Percentiles rank a stretch among this genome's conserved stretches.
Evolutionary conservation across 2,888 invertebrate genomes (phyloP).

Genomic region (Spisula solida): DNA sequence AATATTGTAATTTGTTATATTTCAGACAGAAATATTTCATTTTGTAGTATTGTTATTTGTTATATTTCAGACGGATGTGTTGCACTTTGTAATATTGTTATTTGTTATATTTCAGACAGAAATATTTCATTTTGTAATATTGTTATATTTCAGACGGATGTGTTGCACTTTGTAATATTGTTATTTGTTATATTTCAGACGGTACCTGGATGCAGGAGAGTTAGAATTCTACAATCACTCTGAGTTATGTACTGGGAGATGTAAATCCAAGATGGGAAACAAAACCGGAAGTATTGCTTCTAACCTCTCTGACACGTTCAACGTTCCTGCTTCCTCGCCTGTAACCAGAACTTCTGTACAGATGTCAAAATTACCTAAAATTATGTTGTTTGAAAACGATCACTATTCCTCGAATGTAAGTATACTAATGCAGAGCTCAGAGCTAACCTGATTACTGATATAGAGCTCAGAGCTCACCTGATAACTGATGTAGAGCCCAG

Average conservation of each 20-base stretch:
- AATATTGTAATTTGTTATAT: no score
- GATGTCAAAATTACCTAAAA: neutral
- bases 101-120: no score
- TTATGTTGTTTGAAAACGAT: conserved; percentile 24
- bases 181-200: conserved; percentile 76
- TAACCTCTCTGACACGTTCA: neutral
- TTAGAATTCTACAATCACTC: conserved; percentile 87
- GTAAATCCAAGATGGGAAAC: conserved; percentile 84
- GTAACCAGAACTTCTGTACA: neutral
- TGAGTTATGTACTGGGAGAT: conserved; percentile 87
- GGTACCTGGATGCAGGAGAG: conserved; percentile 87
- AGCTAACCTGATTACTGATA: no score
- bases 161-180: no score
- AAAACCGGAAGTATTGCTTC: conserved; percentile 58
- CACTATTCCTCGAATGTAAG: conserved; percentile 46
- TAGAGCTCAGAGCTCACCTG: no score
- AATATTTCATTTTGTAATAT: no score
- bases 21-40: no score
- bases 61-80: no score
- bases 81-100: no score
- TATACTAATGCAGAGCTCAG: neutral
- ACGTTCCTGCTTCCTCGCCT: neutral
- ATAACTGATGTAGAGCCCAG: no score
- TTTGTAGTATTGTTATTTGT: no score
- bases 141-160: no score